Evolutionary conservation across 2,888 invertebrate genomes (phyloP).

Genomic region (Ditula angustiorana): DNA sequence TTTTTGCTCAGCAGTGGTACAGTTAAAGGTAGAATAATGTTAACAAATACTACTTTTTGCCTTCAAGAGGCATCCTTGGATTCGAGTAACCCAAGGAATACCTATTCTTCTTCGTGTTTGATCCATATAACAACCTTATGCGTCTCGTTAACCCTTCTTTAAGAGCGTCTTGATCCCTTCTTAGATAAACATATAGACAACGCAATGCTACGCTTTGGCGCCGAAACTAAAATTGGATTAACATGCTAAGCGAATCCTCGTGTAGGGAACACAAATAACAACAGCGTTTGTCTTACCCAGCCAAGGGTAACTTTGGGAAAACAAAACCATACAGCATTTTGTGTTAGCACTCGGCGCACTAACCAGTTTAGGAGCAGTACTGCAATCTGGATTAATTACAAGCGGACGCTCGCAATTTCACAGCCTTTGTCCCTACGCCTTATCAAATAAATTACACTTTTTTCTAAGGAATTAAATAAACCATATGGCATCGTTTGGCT

Average conservation of each 20-base stretch:
- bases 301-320: conserved; percentile 21
- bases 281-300: conserved; percentile 18
- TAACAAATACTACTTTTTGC: too few species aligned
- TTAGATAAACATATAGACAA: conserved; percentile 2
- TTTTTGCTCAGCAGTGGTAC: too few species aligned
- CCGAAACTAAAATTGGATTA: conserved; percentile 36
- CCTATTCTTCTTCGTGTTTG: too few species aligned
- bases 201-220: not conserved
- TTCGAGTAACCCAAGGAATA: too few species aligned
- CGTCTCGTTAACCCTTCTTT: not conserved
- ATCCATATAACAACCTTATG: too few species aligned
- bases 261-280: conserved; percentile 15
- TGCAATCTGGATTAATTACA: not conserved
- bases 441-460: too few species aligned
- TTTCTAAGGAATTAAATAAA: too few species aligned
- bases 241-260: conserved; percentile 29
- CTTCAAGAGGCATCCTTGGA: too few species aligned
- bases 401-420: too few species aligned
- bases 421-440: too few species aligned
- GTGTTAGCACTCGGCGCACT: not conserved
- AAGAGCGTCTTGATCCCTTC: not conserved
- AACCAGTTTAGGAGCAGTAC: conserved; percentile 16
- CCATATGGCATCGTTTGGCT: too few species aligned
- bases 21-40: too few species aligned
- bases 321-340: conserved; percentile 27